Evolutionary conservation across 2,888 invertebrate species (phyloP), one percentile per base, ranked within the genome.

Genomic region (Sialis fuliginosa): DNA sequence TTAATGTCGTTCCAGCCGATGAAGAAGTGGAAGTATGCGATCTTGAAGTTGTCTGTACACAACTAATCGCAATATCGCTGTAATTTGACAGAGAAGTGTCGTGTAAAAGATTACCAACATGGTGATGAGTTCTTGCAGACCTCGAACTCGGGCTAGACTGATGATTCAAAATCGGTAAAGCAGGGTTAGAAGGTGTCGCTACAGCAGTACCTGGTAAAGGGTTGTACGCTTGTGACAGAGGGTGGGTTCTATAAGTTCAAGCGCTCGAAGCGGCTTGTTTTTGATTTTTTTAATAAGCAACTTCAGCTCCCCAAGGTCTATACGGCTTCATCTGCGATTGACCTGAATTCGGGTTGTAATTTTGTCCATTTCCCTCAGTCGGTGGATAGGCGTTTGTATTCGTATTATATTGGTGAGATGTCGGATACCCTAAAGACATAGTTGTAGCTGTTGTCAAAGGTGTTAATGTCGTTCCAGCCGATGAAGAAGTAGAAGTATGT

Each of bases 271-370:
- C 68, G 5, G 63, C 52, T 46, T 57, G 52, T 4, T 31, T 13
- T 42, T 13, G 10, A 6, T 41, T 10, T 10, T 10, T 49, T 59
- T 66, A 95, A 67, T 93, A 95, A 2, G 92, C 95, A 54, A 95
- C 75, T 67, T 95, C 95, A 0, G 92, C 87, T 2, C 95, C 95
- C 96, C 96, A 96, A 1, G 95, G 96, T 56, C 96, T 69, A 64
- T 95, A 96, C 0, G 95, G 95, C 59, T 92, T 92, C 52, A 69
- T 67, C 54, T 69, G 68, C 2, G 66, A 60, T 12, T 58, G 57
- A 30, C 80, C 75, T 53, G 76, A 79, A 57, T 79, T 81, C 54
- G 79, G 79, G 33, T 77, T 75, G 55, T 80, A 77, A 57, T 68
- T 68, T 54, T 69, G 70, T 49, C 60, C 68, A 57, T 56, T 70